A percentile compares a stretch with the other conserved stretches of the same genome.
These are phyloP conservation scores for Muscicapa comitata DNA, from an alignment of 2,797 vertebrate species.

Conservation along the genomic window DNA sequence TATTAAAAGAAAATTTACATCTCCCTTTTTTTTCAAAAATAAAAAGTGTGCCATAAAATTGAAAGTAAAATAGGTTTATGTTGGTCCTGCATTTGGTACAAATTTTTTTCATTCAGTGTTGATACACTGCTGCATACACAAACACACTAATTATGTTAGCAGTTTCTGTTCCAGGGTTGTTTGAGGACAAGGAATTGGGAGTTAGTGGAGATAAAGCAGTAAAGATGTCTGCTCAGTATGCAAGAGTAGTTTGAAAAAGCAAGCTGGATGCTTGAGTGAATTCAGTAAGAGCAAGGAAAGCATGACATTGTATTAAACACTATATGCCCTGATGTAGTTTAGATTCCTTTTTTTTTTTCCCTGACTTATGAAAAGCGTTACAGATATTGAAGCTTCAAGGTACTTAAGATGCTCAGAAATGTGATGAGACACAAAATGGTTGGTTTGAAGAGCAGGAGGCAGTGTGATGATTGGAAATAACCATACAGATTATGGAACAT, in stretches of 20 bases:
- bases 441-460: not conserved
- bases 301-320: not conserved
- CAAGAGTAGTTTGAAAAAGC: slow-evolving; percentile 36
- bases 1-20: not conserved
- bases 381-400: not conserved
- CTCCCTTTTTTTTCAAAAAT: not conserved
- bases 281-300: slow-evolving; percentile 6
- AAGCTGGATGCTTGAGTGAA: slow-evolving; percentile 29
- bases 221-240: slow-evolving; percentile 48
- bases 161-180: slow-evolving; percentile 40
- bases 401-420: not conserved
- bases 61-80: not conserved
- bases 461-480: not conserved
- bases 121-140: not conserved
- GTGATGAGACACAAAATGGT: not conserved
- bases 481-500: not conserved
- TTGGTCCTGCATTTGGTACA: not conserved
- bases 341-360: not conserved
- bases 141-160: not conserved
- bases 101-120: not conserved
- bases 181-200: slow-evolving; percentile 36
- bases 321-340: not conserved
- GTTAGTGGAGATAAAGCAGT: not conserved
- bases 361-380: not conserved
- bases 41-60: not conserved